These are phyloP conservation scores for Isaurus tuberculatus DNA, from an alignment of 92 coral and sea anemone species.

Conservation along the genomic window DNA sequence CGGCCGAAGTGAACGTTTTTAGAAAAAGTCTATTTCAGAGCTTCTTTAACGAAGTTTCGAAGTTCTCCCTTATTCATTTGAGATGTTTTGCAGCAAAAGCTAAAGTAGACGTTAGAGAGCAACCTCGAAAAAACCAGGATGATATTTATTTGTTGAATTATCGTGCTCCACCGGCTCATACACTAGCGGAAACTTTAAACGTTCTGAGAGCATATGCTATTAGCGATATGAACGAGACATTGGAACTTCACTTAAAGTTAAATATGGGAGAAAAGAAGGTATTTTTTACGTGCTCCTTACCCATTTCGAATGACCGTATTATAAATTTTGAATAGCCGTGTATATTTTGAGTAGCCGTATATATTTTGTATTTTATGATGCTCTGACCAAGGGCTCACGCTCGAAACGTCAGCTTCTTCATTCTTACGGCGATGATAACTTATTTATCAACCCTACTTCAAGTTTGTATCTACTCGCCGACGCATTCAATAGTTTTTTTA, in stretches of 20 bases:
- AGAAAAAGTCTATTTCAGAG: background rate
- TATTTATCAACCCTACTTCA: too few relatives aligned
- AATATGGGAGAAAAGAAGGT: conserved; percentile 89
- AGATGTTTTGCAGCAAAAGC: conserved; percentile 63
- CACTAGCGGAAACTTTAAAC: conserved; percentile 73
- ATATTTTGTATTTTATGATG: too few relatives aligned
- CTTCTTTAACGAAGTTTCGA: background rate
- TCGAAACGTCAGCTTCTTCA: too few relatives aligned
- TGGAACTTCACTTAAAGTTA: conserved; percentile 85
- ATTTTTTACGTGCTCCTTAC: background rate
- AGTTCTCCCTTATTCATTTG: conserved; percentile 29
- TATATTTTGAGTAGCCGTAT: too few relatives aligned
- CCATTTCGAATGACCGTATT: too few relatives aligned
- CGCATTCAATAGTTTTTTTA: too few relatives aligned
- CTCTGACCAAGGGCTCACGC: too few relatives aligned
- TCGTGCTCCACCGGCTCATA: conserved; percentile 77
- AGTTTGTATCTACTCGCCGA: too few relatives aligned
- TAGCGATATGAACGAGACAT: conserved; percentile 73
- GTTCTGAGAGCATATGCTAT: conserved; percentile 81
- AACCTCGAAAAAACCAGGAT: conserved; percentile 67
- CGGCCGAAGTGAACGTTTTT: conserved; percentile 14
- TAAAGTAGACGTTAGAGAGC: conserved; percentile 47
- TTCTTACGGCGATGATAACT: too few relatives aligned
- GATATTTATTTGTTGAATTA: conserved; percentile 84
- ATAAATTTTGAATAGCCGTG: too few relatives aligned